Base-by-base conservation (phyloP, 2,888 invertebrate genomes). In the Griposia aprilina region DNA sequence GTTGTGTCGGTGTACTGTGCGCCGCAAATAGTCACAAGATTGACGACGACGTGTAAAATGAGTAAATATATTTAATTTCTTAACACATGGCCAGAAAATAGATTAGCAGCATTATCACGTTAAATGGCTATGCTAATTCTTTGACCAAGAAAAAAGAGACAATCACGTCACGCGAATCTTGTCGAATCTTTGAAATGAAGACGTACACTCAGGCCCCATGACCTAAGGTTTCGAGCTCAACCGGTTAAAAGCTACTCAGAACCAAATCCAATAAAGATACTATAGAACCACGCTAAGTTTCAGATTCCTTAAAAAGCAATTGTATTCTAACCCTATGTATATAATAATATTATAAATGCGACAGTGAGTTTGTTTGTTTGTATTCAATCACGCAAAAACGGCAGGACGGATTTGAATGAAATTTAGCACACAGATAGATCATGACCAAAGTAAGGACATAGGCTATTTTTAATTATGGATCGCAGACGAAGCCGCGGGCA, bases 21-120 rank as follows among this genome's bases (percentile, higher is more conserved):
- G 65, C 74, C 65, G 48, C 70, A 78, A 83, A 83, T 73, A 83
- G 80, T 78, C 84, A 23, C 79, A 78, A 83, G 79, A 83, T 83
- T 79, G 72, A 73, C 50, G 87, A 76, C 59, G 78, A 70, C 72
- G 74, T 62, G 57, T 52, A 41, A 68, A 65, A 76, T 59, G 52
- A 20, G 57, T 62, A 70, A 72, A 72, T 80, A 68, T 71, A 67
- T 71, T 69, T 41, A 36, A 65, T 77, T 83, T 66, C 15, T 26
- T 8, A 52, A 66, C 57, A 59, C 26, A 45, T 55, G 41, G 2
- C 45, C 57, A 36, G 45, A 65, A 57, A 36, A 10, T n/a, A 55
- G 26, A 8, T 23, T 36, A 26, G 26, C 26, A 26, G 26, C 5
- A 36, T n/a, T 30, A 15, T 2, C 23, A 41, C 41, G 7, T 26